These are phyloP conservation scores for Mylabris sibirica DNA, from an alignment of 2,888 invertebrate species.

Conservation along the genomic window DNA sequence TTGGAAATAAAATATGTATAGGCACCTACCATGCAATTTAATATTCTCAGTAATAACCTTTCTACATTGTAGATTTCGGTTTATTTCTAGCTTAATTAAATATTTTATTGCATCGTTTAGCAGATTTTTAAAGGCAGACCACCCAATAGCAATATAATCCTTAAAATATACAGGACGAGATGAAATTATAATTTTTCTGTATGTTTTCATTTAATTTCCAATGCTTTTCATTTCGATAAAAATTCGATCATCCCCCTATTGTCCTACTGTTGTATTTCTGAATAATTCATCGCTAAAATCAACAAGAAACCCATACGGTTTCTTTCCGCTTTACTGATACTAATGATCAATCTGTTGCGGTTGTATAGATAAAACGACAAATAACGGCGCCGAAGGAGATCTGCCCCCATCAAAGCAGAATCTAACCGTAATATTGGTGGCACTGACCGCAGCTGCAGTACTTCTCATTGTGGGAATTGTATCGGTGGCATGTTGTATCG, in stretches of 20 bases:
- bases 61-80: slow-evolving; percentile 16
- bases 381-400: slow-evolving; percentile 37
- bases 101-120: slow-evolving; percentile 22
- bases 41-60: slow-evolving; percentile 16
- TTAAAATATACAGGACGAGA: background rate
- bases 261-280: slow-evolving; percentile 13
- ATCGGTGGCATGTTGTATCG: slow-evolving; percentile 54
- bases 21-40: slow-evolving; percentile 12
- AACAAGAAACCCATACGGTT: background rate
- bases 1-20: slow-evolving; percentile 18
- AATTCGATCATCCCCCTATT: slow-evolving; percentile 12
- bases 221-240: slow-evolving; percentile 5
- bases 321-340: slow-evolving; percentile 27
- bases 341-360: slow-evolving; percentile 45
- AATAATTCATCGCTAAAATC: slow-evolving; percentile 2
- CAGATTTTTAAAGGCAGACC: slow-evolving; percentile 10
- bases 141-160: background rate
- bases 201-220: background rate
- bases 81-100: slow-evolving; percentile 23
- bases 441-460: slow-evolving; percentile 54
- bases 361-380: slow-evolving; percentile 43
- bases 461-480: slow-evolving; percentile 57
- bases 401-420: slow-evolving; percentile 45
- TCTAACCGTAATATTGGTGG: slow-evolving; percentile 58
- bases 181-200: too few relatives aligned